Evolutionary conservation across 92 coral and sea anemone genomes (phyloP), one percentile per base, ranked within the genome.

Genomic region (Zoanthus gigantus): DNA sequence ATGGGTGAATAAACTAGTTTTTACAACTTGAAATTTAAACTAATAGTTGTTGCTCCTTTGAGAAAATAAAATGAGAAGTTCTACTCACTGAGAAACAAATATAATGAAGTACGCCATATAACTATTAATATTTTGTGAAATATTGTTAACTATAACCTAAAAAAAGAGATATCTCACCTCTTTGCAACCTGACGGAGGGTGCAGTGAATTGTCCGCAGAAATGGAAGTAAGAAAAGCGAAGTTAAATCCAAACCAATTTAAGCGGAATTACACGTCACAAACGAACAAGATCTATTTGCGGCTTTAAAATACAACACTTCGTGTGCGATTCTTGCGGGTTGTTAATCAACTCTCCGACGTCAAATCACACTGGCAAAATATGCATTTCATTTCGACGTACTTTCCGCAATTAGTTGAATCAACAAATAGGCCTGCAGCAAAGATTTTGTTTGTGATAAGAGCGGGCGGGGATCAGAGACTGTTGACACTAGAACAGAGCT

Each of bases 371-470:
- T 23, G 31, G 74, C 15, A 71, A 71, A 73, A 73, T 46, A 73
- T 73, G 52, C 52, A 73, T 32, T 77, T 77, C 82, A 77, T 77
- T 77, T 77, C 82, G 54, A 77, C 82, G 53, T 77, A 77, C 82
- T 77, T 77, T 18, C 58, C 17, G 30, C 67, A 77, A 77, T 77
- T 77, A 77, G 68, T 6, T 52, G 15, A 4, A 77, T 58, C 82
- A 77, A 77, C 47, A 77, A 77, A 77, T 7, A 16, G 80, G 44
- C 80, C 80, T 63, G 82, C 82, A 77, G 82, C 67, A 66, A 77
- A 77, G 82, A 77, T 77, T 30, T 56, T 15, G 13, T 14, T 12
- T 52, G 65, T 23, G 82, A 77, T 77, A 77, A 77, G 47, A 77
- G 82, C 42, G 4, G 82, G 82, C 48, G 53, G 67, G 54, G 82